Base-by-base conservation (phyloP, 2,113 vertebrate species). In the Neogobius melanostomus region DNA sequence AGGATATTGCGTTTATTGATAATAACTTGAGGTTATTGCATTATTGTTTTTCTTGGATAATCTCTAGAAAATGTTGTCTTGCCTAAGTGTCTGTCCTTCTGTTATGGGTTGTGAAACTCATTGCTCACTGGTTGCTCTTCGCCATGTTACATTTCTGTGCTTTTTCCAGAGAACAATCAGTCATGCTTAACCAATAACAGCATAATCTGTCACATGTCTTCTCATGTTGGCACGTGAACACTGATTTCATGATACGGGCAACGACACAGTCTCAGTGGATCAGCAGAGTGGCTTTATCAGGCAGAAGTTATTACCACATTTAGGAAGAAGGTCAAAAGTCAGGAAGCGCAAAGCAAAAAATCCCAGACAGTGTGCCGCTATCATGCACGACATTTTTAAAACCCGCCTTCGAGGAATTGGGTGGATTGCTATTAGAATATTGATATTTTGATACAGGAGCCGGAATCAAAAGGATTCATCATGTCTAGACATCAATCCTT, bases 181-280 rank as follows among this genome's bases (percentile, higher is more conserved):
- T 59, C 56, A 59, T 15, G 28, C 21, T 14, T 59, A 12, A 59
- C 28, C 56, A 59, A 42, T 59, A 59, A 59, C 56, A 4, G 28
- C 42, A 42, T 42, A 42, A 59, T 56, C 53, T 59, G 56, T 59
- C 56, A 59, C 56, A 42, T 59, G 56, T 42, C 11, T 42, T 59
- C 28, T 59, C 28, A 42, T 42, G 56, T 59, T 42, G 15, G 21
- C 56, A 3, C 56, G 36, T 42, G 56, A 42, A 59, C 56, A 15
- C 56, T 42, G 28, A 42, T 59, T 42, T 59, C 56, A 59, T 14
- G 11, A 42, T 59, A 59, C 42, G 7, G 56, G 21, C 10, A 28
- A 6, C 15, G 56, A 59, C 28, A 59, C 36, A 42, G 56, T 11
- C 21, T 7, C 11, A 42, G 56, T 14, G 42, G 56, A 59, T 59